phyloP scores from a whole-genome alignment of 2,888 invertebrate species.

The Alitta virens region DNA sequence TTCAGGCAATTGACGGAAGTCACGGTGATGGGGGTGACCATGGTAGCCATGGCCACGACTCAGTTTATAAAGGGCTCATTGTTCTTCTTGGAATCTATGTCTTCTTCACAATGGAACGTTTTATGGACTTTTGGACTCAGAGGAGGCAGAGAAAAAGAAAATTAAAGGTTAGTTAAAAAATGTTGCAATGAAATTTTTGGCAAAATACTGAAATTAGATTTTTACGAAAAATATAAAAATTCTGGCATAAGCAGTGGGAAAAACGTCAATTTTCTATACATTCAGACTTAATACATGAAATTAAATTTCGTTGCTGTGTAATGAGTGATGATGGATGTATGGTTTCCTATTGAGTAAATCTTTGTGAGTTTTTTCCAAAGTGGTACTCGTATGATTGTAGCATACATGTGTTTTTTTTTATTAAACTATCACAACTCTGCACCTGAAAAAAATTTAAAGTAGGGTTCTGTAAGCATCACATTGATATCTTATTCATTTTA shows the following conservation, averaged over 20 bases:
- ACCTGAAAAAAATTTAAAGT: no score
- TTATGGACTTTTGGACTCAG: constrained; percentile 45
- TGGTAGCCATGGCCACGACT: not conserved
- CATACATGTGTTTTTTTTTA: no score
- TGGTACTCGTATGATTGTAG: no score
- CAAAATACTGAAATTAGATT: not conserved
- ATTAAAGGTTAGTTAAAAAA: not conserved
- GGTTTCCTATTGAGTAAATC: no score
- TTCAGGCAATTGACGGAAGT: not conserved
- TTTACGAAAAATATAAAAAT: no score
- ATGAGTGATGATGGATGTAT: no score
- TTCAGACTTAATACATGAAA: not conserved
- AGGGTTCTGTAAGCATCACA: no score
- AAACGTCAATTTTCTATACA: no score
- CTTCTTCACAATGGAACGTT: constrained; percentile 82
- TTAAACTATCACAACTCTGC: no score
- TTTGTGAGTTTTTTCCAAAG: no score
- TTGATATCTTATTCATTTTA: no score
- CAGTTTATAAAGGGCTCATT: constrained; percentile 70
- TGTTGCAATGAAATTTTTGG: not conserved
- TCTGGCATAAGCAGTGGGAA: no score
- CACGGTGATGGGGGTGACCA: not conserved
- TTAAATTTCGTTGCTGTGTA: not conserved
- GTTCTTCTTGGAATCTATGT: constrained; percentile 80
- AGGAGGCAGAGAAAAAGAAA: constrained; percentile 1